Evolutionary conservation across 2,888 invertebrate genomes (phyloP).

Genomic region (Drosophila differens): DNA sequence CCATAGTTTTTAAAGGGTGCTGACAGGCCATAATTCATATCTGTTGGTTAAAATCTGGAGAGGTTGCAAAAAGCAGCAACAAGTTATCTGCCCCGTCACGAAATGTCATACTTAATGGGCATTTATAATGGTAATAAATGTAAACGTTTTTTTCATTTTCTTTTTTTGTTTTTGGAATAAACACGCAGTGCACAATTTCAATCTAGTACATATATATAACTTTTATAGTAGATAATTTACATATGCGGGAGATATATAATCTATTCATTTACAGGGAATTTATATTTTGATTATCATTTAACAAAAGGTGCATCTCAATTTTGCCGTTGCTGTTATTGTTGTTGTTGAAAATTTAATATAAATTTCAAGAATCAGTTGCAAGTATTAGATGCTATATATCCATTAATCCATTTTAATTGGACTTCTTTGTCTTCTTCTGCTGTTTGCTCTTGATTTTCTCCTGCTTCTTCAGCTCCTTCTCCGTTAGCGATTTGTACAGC

Average conservation of each 20-base stretch:
- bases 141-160: background rate
- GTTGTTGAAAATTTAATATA: constrained; percentile 58
- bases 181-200: constrained; percentile 34
- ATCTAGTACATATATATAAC: background rate
- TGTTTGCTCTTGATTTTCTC: constrained; percentile 93
- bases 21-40: constrained; percentile 30
- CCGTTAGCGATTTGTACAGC: constrained; percentile 91
- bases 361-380: constrained; percentile 49
- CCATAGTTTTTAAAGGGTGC: constrained; percentile 22
- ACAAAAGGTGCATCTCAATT: constrained; percentile 19
- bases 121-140: constrained; percentile 39
- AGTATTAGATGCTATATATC: constrained; percentile 23
- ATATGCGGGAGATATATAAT: constrained; percentile 40
- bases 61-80: constrained; percentile 43
- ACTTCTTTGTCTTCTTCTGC: constrained; percentile 91
- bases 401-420: constrained; percentile 54
- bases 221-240: constrained; percentile 21
- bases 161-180: constrained; percentile 11
- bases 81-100: constrained; percentile 57
- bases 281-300: constrained; percentile 31
- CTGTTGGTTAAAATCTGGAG: constrained; percentile 6
- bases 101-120: constrained; percentile 41
- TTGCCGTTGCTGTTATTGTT: constrained; percentile 2
- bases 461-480: constrained; percentile 91
- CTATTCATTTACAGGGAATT: constrained; percentile 62